Conservation (phyloP, 2,797 vertebrate species). For the Dermochelys coriacea region DNA sequence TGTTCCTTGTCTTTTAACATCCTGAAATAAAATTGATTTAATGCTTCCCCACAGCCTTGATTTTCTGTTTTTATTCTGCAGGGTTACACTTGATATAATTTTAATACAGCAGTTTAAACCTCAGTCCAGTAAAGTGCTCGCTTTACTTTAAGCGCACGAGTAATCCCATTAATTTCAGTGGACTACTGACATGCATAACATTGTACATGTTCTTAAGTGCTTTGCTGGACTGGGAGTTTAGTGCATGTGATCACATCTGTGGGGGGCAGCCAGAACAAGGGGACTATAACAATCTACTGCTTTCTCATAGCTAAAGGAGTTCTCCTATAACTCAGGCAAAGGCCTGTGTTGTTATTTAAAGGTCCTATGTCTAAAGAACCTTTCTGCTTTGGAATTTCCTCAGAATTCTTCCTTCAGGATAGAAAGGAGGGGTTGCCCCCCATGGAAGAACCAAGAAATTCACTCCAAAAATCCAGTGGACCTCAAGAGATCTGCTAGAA, state of each 20-base stretch:
- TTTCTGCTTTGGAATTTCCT: neutral
- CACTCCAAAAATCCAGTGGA: neutral
- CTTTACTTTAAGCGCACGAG: neutral
- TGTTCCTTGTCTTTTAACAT: neutral
- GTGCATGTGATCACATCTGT: neutral
- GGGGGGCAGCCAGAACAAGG: neutral
- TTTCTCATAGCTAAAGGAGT: neutral
- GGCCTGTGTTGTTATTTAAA: neutral
- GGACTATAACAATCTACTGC: neutral
- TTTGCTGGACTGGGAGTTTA: neutral
- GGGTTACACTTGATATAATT: neutral
- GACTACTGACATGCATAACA: neutral
- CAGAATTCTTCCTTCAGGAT: neutral
- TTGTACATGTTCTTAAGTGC: neutral
- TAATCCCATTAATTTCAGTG: neutral
- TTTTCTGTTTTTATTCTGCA: neutral
- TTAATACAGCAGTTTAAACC: neutral
- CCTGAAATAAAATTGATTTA: neutral
- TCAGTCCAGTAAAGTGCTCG: neutral
- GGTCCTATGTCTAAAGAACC: neutral
- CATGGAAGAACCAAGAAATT: neutral
- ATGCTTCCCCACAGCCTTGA: neutral
- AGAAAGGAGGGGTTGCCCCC: accelerated
- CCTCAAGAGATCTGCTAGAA: neutral
- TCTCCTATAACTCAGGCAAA: neutral